Evolutionary conservation across 2,888 invertebrate species (phyloP), one percentile per base, ranked within the genome.

Genomic region (Lypha dubia): DNA sequence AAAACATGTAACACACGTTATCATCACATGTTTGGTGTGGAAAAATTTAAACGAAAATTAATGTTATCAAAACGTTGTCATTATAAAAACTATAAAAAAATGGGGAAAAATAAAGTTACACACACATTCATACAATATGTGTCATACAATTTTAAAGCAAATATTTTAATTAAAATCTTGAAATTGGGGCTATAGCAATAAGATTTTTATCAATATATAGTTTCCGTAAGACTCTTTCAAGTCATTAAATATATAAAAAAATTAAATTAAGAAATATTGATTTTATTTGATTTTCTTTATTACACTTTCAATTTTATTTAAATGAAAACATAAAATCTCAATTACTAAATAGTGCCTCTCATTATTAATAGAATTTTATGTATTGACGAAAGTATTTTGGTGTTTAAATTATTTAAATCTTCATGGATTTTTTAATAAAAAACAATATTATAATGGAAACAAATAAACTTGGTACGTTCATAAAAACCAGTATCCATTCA

Each of bases 1-100:
- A n/a, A n/a, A 41, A 58, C 49, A 49, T 22, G 58, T 65, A 75
- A 82, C 56, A 63, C 41, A 71, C 63, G 81, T 75, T 81, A 62
- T 75, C 74, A 62, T 75, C 74, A 75, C 65, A 79, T 79, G 44
- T 75, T 68, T 38, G 38, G 44, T 41, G 53, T 20, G 63, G 15
- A 62, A 75, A 53, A 63, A 46, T 56, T 63, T 0, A 58, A 65
- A 71, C 38, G 20, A 56, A 81, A 76, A 70, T 62, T 53, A 70
- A 81, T 82, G 70, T 62, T 71, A 38, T 76, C 49, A 70, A 49
- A 38, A 68, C 67, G 53, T 53, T 68, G 53, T 53, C 68, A 68
- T 81, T 74, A 68, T 20, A 7, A 65, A 35, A 20, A 11, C 32
- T 53, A 67, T 56, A 56, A 65, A 41, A n/a, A 41, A 32, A 38